These are phyloP conservation scores for Chionodraco myersi DNA, from an alignment of 2,113 vertebrate species.

Conservation along the genomic window DNA sequence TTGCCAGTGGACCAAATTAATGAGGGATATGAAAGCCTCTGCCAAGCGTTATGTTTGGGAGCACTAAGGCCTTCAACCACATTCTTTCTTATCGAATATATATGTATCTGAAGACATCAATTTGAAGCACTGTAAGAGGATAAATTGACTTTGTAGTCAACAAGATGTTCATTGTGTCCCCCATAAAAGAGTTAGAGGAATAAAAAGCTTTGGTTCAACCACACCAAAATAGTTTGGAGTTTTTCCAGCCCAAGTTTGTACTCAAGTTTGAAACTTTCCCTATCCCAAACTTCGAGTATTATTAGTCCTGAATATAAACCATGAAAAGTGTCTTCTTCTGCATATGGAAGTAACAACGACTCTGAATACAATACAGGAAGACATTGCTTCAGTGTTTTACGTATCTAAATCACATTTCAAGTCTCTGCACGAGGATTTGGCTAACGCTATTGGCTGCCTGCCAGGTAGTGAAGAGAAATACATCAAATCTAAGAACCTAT, in stretches of 20 bases:
- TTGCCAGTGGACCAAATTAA: conserved; percentile 77
- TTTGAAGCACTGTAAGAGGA: conserved; percentile 29
- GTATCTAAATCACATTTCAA: conserved; percentile 13
- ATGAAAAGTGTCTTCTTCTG: neutral
- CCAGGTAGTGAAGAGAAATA: neutral
- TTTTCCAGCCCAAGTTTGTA: conserved; percentile 28
- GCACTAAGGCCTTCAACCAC: conserved; percentile 53
- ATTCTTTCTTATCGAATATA: conserved; percentile 49
- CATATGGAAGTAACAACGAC: neutral
- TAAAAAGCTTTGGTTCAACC: conserved; percentile 26
- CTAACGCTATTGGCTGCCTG: neutral
- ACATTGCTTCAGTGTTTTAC: neutral
- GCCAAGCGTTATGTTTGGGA: conserved; percentile 54
- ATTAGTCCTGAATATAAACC: neutral
- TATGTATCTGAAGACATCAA: conserved; percentile 40
- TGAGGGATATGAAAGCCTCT: conserved; percentile 71
- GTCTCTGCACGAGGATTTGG: conserved; percentile 14
- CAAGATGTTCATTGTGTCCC: conserved; percentile 13
- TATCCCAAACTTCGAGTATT: neutral
- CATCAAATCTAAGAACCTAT: neutral
- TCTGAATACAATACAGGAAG: neutral
- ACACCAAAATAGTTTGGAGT: conserved; percentile 15
- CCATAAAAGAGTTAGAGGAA: conserved; percentile 3
- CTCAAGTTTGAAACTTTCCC: neutral
- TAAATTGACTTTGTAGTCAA: conserved; percentile 40